These are phyloP conservation scores for Telmatochromis sp. DNA, from an alignment of 2,113 vertebrate genomes.

Conservation along the genomic window DNA sequence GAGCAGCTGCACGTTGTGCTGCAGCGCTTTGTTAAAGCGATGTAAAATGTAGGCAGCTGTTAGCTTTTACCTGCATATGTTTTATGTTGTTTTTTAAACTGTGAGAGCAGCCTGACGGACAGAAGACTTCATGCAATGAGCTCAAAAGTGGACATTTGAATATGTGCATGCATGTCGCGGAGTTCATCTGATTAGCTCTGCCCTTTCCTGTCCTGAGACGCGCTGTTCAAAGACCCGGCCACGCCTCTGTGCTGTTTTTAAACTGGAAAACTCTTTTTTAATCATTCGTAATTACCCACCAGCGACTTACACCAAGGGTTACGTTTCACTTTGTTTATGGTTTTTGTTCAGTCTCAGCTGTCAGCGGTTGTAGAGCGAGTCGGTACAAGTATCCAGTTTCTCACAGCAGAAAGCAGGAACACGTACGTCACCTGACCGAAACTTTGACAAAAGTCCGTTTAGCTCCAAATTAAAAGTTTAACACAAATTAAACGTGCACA, in stretches of 20 bases:
- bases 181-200: neutral
- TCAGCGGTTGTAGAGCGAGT: neutral
- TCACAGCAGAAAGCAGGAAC: constrained; percentile 9
- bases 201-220: neutral
- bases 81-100: neutral
- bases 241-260: neutral
- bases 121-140: neutral
- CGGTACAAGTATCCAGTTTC: neutral
- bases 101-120: neutral
- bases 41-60: neutral
- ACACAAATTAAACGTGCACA: neutral
- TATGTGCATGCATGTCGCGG: neutral
- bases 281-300: neutral
- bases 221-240: neutral
- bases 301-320: neutral
- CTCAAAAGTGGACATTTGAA: neutral
- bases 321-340: neutral
- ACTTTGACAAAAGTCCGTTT: neutral
- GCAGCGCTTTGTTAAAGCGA: neutral
- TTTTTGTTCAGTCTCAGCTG: neutral
- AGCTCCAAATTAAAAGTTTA: neutral
- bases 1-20: neutral
- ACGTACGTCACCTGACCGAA: constrained; percentile 4
- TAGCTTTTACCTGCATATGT: neutral
- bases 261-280: neutral